A percentile compares a stretch with the other conserved stretches of the same genome.
Evolutionary conservation across 2,888 invertebrate species (phyloP).

Genomic region (Aspidiotus rigidus): DNA sequence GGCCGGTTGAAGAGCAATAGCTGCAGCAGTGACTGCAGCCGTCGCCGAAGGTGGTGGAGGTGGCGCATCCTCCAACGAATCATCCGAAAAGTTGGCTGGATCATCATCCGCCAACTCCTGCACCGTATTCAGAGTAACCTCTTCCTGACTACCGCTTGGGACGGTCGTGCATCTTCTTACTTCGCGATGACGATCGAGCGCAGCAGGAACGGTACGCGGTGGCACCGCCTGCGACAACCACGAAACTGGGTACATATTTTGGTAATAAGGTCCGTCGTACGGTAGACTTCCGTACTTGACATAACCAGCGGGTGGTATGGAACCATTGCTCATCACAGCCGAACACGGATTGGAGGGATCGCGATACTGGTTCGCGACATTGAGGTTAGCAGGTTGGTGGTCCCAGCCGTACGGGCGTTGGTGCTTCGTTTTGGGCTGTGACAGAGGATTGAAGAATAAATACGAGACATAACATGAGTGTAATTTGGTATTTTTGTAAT

Average conservation of each 20-base stretch:
- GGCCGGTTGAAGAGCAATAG: background rate
- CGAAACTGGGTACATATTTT: constrained; percentile 40
- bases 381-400: constrained; percentile 42
- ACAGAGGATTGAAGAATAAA: constrained; percentile 37
- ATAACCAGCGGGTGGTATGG: constrained; percentile 6
- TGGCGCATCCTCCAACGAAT: constrained; percentile 68
- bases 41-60: constrained; percentile 52
- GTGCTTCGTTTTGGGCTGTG: constrained; percentile 65
- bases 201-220: constrained; percentile 58
- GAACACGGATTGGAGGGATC: background rate
- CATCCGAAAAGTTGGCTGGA: constrained; percentile 60
- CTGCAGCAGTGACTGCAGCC: constrained; percentile 40
- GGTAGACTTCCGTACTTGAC: constrained; percentile 59
- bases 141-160: constrained; percentile 36
- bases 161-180: constrained; percentile 53
- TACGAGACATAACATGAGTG: background rate
- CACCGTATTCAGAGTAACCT: constrained; percentile 39
- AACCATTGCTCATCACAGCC: constrained; percentile 6
- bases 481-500: background rate
- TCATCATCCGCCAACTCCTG: constrained; percentile 41
- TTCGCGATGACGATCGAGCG: constrained; percentile 68
- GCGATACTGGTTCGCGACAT: background rate
- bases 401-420: constrained; percentile 68
- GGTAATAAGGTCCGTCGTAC: constrained; percentile 47
- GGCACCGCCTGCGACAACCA: constrained; percentile 46